Evolutionary conservation across 1,140 invertebrate species (phyloP).

Genomic region (Drosophila oshimai): DNA sequence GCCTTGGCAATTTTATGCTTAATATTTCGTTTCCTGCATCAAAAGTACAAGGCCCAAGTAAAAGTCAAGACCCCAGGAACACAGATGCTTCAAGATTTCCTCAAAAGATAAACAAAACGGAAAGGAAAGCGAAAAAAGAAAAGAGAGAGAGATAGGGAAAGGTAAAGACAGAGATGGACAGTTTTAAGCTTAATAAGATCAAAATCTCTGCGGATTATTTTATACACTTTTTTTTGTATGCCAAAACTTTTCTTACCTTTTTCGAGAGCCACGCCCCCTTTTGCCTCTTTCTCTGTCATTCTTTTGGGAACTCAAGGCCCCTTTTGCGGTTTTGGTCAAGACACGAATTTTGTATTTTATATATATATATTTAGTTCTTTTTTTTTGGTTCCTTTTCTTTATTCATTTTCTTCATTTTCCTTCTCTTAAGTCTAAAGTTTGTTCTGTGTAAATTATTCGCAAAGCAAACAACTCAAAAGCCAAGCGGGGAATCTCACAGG

Average conservation of each 20-base stretch:
- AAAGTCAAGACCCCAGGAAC: slow-evolving; percentile 45
- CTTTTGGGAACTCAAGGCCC: slow-evolving; percentile 53
- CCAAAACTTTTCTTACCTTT: slow-evolving; percentile 75
- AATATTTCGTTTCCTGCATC: slow-evolving; percentile 57
- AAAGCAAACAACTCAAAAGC: slow-evolving; percentile 74
- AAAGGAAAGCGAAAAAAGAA: slow-evolving; percentile 23
- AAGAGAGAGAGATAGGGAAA: slow-evolving; percentile 18
- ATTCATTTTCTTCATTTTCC: slow-evolving; percentile 32
- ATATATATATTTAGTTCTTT: slow-evolving; percentile 1
- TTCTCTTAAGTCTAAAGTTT: slow-evolving; percentile 68
- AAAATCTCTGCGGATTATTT: slow-evolving; percentile 78
- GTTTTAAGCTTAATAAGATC: slow-evolving; percentile 77
- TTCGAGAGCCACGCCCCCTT: slow-evolving; percentile 5
- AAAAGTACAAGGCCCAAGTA: slow-evolving; percentile 22
- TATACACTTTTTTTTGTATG: slow-evolving; percentile 60
- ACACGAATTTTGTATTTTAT: slow-evolving; percentile 28
- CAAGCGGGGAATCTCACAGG: slow-evolving; percentile 4
- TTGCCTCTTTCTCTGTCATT: too few relatives aligned
- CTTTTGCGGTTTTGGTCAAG: slow-evolving; percentile 70
- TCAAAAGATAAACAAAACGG: slow-evolving; percentile 52
- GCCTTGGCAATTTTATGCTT: slow-evolving; percentile 59
- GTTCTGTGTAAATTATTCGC: slow-evolving; percentile 76
- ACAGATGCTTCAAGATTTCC: slow-evolving; percentile 71
- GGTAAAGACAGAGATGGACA: slow-evolving; percentile 52
- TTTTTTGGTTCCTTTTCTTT: slow-evolving; percentile 10